Percentiles rank a stretch among this genome's conserved stretches.
phyloP scores from a whole-genome alignment of 2,888 invertebrate species.

The Stenurella melanura region DNA sequence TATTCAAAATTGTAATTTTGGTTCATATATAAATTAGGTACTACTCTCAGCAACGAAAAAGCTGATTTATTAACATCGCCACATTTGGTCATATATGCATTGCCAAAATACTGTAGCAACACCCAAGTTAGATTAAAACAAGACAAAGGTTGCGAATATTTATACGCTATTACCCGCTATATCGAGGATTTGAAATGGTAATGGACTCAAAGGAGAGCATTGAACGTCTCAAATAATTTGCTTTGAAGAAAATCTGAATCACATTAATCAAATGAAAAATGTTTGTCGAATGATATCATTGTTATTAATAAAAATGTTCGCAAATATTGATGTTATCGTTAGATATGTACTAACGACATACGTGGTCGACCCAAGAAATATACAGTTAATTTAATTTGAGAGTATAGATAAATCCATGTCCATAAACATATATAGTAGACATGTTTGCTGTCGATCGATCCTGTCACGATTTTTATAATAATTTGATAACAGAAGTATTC shows the following conservation, averaged over 20 bases:
- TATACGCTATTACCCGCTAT: no score
- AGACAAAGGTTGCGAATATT: no score
- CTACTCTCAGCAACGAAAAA: no score
- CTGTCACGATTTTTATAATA: background rate
- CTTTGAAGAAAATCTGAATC: background rate
- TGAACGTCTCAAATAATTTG: background rate
- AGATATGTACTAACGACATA: no score
- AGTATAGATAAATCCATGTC: background rate
- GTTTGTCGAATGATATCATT: background rate
- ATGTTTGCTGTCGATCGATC: background rate
- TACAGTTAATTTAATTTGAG: background rate
- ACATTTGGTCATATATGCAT: no score
- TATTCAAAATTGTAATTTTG: no score
- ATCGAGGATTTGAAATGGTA: no score
- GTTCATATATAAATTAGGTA: no score
- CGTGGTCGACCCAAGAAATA: background rate
- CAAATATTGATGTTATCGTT: background rate
- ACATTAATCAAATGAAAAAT: background rate
- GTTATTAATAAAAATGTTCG: constrained; percentile 3
- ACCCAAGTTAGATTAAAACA: no score
- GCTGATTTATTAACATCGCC: no score
- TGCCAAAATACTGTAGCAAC: no score
- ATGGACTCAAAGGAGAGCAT: no score
- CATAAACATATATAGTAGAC: background rate
- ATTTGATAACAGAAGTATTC: background rate